Conservation (phyloP, 2,113 vertebrate genomes). For the Anarrhichthys ocellatus region DNA sequence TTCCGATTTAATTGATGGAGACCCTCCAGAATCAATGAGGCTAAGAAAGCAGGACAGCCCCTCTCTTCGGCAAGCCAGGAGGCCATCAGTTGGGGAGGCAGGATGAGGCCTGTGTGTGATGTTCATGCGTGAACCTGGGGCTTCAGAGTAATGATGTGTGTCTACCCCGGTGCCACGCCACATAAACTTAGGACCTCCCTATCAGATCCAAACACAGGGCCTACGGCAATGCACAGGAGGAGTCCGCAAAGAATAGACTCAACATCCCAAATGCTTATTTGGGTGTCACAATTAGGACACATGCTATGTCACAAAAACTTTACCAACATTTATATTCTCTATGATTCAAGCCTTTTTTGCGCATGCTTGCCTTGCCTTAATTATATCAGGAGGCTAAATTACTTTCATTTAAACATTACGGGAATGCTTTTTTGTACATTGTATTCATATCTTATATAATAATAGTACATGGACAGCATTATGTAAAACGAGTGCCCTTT, state of each 20-base stretch:
- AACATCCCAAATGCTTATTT: constrained; percentile 47
- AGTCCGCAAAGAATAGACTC: constrained; percentile 61
- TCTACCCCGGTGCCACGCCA: constrained; percentile 73
- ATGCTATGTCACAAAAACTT: constrained; percentile 29
- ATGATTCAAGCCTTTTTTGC: constrained; percentile 6
- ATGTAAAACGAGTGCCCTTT: constrained; percentile 6
- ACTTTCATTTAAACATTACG: background rate
- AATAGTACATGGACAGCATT: background rate
- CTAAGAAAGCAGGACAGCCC: constrained; percentile 75
- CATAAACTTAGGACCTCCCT: constrained; percentile 77
- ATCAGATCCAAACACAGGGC: constrained; percentile 70
- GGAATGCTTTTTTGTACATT: background rate
- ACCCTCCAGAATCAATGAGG: constrained; percentile 79
- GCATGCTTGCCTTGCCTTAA: background rate
- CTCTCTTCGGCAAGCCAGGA: constrained; percentile 73
- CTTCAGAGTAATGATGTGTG: constrained; percentile 79
- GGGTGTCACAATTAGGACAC: constrained; percentile 43
- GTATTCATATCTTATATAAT: background rate
- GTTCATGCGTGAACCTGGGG: constrained; percentile 70
- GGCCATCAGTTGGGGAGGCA: constrained; percentile 63
- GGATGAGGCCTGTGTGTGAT: constrained; percentile 67
- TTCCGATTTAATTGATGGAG: constrained; percentile 81
- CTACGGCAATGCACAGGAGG: constrained; percentile 63
- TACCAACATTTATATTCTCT: background rate
- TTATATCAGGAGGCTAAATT: background rate